Base-by-base conservation (phyloP, 1,140 invertebrate genomes). In the Micrasema minimum region DNA sequence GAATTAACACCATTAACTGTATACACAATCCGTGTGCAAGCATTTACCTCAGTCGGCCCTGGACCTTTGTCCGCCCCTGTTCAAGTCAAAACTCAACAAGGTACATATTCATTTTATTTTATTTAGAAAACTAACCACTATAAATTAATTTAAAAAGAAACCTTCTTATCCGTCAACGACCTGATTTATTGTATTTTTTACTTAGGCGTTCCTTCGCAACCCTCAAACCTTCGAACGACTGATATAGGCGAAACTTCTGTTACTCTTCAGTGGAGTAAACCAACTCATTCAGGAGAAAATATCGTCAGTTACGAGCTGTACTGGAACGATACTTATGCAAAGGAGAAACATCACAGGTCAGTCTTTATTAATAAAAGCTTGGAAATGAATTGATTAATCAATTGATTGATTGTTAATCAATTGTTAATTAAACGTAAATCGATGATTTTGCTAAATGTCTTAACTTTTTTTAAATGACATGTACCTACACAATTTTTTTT, bases 51-150 rank as follows among this genome's bases (percentile, higher is more conserved):
- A 26, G 93, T 96, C 61, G 95, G 95, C 2, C 92, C 93, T 18
- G 95, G 96, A 66, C 95, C 95, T 0, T 87, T 97, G 68, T 98
- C 96, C 70, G 86, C 91, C 0, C 94, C 95, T 11, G 93, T 98
- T 12, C 94, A 96, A 85, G 95, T 98, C 73, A 97, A 97, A 86
- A 98, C 96, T 7, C 95, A 96, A 79, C 95, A 96, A 90, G 96
- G 94, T 91, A 88, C n/a, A n/a, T n/a, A n/a, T n/a, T n/a, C n/a
- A n/a, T n/a, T n/a, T n/a, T 16, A n/a, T n/a, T n/a, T n/a, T n/a
- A n/a, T n/a, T n/a, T n/a, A n/a, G n/a, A n/a, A n/a, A n/a, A n/a
- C n/a, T n/a, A n/a, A n/a, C n/a, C n/a, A n/a, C n/a, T n/a, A 23
- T 43, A 23, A 37, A 35, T 2, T 9, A 35, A 61, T 38, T 14